Conservation (phyloP, 2,888 invertebrate species). For the Nezara viridula region DNA sequence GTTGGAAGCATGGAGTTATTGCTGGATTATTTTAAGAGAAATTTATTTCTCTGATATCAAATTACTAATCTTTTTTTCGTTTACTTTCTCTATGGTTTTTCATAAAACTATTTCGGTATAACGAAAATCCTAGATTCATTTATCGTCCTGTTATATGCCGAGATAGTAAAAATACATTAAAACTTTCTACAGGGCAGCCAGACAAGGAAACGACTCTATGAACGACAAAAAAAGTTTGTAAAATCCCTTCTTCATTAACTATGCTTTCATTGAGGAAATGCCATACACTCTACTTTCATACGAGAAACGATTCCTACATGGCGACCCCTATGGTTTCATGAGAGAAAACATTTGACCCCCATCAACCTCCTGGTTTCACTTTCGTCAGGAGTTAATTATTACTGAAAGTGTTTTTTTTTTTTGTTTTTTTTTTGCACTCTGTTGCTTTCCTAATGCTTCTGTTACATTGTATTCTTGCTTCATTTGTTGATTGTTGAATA, state of each 20-base stretch:
- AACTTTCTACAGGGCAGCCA: neutral
- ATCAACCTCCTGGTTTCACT: slow-evolving; percentile 39
- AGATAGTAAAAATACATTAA: neutral
- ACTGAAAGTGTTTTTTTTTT: neutral
- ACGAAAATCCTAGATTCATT: neutral
- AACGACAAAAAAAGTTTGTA: neutral
- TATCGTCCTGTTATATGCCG: neutral
- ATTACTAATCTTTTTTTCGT: neutral
- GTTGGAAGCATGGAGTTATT: neutral
- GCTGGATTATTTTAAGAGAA: neutral
- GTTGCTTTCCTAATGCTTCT: no score
- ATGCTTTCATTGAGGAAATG: slow-evolving; percentile 38
- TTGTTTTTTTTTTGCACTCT: neutral
- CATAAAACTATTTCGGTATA: neutral
- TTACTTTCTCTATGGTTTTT: neutral
- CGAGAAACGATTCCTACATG: neutral
- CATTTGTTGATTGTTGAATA: no score
- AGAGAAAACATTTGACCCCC: slow-evolving; percentile 42
- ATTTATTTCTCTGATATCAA: neutral
- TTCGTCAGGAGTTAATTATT: slow-evolving; percentile 28
- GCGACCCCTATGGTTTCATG: neutral
- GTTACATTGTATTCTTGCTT: no score
- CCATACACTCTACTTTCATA: neutral
- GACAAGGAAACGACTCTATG: neutral
- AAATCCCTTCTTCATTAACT: slow-evolving; percentile 2